Conservation (phyloP, 2,888 invertebrate genomes). For the Tetragnatha montana region DNA sequence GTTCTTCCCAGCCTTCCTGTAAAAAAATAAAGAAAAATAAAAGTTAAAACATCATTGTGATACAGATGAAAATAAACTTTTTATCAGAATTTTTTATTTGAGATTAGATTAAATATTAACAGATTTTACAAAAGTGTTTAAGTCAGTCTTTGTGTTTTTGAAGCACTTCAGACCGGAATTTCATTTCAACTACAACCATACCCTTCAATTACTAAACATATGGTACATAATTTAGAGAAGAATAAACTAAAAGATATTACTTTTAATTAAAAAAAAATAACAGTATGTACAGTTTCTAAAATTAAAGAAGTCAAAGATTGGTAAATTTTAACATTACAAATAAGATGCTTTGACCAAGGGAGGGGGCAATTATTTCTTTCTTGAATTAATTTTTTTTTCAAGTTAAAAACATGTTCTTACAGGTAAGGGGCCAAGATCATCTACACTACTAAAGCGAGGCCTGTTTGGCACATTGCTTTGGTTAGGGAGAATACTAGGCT, state of each 20-base stretch:
- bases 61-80: neutral
- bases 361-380: neutral
- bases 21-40: conserved; percentile 66
- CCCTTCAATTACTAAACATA: too few species aligned
- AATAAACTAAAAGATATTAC: neutral
- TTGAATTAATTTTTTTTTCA: neutral
- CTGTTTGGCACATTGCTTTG: conserved; percentile 75
- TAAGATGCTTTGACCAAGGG: too few species aligned
- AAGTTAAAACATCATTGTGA: too few species aligned
- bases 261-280: neutral
- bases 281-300: neutral
- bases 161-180: neutral
- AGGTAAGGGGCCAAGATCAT: conserved; percentile 94
- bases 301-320: neutral
- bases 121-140: too few species aligned
- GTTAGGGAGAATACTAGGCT: conserved; percentile 89
- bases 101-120: too few species aligned
- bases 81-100: too few species aligned
- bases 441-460: conserved; percentile 75
- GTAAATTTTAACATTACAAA: neutral
- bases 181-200: too few species aligned
- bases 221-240: neutral
- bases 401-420: conserved; percentile 73
- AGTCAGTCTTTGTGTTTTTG: too few species aligned
- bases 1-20: conserved; percentile 96